These are phyloP conservation scores for Siniperca knerii DNA, from an alignment of 2,113 vertebrate genomes.

Conservation along the genomic window DNA sequence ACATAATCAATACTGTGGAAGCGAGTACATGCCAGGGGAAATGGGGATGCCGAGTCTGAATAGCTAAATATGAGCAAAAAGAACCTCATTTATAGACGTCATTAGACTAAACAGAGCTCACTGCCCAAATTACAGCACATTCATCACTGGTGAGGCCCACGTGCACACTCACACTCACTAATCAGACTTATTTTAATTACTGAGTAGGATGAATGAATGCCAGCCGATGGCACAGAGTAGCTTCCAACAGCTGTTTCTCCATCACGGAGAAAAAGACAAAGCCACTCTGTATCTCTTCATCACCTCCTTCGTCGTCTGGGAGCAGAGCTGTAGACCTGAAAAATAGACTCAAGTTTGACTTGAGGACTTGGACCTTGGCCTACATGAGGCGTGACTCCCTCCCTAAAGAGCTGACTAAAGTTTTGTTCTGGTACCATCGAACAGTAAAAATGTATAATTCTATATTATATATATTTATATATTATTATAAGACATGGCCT, in stretches of 20 bases:
- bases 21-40: background rate
- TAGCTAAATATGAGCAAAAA: slow-evolving; percentile 6
- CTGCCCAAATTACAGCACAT: slow-evolving; percentile 50
- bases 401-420: no score
- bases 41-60: background rate
- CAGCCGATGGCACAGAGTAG: background rate
- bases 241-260: slow-evolving; percentile 43
- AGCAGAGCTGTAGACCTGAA: background rate
- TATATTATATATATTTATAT: no score
- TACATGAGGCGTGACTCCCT: background rate
- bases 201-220: slow-evolving; percentile 20
- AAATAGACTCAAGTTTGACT: background rate
- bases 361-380: background rate
- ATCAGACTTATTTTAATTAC: slow-evolving; percentile 51
- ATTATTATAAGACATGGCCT: no score
- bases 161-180: background rate
- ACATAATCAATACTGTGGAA: slow-evolving; percentile 17
- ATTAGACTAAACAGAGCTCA: slow-evolving; percentile 29
- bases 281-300: background rate
- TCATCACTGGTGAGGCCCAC: slow-evolving; percentile 18
- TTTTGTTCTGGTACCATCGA: no score
- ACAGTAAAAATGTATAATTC: no score
- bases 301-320: background rate
- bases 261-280: background rate
- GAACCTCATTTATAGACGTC: slow-evolving; percentile 24